Percentiles rank a stretch among this genome's conserved stretches.
These are phyloP conservation scores for Scaptomyza caliginosa DNA, from an alignment of 2,888 invertebrate species.

Conservation along the genomic window DNA sequence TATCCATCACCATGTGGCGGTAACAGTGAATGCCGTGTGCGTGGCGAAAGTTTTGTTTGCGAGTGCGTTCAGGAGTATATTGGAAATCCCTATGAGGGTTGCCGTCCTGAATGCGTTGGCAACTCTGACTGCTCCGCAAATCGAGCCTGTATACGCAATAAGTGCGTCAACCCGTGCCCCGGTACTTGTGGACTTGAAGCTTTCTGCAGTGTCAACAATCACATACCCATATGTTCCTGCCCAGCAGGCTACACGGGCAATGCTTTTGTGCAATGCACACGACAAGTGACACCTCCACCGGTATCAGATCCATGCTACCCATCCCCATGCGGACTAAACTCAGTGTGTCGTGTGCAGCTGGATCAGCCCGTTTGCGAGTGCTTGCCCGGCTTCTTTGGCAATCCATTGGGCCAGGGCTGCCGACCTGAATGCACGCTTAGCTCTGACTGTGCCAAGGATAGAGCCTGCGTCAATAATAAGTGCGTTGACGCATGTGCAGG, in stretches of 20 bases:
- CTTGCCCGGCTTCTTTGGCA: conserved; percentile 89
- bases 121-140: conserved; percentile 94
- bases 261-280: conserved; percentile 86
- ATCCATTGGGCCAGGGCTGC: conserved; percentile 88
- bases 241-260: conserved; percentile 87
- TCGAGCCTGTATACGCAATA: conserved; percentile 91
- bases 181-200: conserved; percentile 93
- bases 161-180: conserved; percentile 92
- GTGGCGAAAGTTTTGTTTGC: conserved; percentile 86
- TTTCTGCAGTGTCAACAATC: conserved; percentile 90
- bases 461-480: conserved; percentile 91
- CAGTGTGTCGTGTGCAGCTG: conserved; percentile 87
- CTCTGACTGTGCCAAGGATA: conserved; percentile 90
- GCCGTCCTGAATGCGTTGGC: conserved; percentile 93
- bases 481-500: conserved; percentile 93
- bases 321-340: conserved; percentile 91
- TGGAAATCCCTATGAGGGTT: conserved; percentile 91
- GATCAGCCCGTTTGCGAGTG: conserved; percentile 89
- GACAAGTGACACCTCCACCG: conserved; percentile 77
- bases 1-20: conserved; percentile 90
- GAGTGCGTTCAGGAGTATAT: conserved; percentile 87
- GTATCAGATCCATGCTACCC: conserved; percentile 87
- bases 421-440: conserved; percentile 93
- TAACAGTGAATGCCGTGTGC: conserved; percentile 87
- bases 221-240: conserved; percentile 88